These are phyloP conservation scores for Gasterosteus nipponicus DNA, from an alignment of 2,113 vertebrate genomes.

Conservation along the genomic window DNA sequence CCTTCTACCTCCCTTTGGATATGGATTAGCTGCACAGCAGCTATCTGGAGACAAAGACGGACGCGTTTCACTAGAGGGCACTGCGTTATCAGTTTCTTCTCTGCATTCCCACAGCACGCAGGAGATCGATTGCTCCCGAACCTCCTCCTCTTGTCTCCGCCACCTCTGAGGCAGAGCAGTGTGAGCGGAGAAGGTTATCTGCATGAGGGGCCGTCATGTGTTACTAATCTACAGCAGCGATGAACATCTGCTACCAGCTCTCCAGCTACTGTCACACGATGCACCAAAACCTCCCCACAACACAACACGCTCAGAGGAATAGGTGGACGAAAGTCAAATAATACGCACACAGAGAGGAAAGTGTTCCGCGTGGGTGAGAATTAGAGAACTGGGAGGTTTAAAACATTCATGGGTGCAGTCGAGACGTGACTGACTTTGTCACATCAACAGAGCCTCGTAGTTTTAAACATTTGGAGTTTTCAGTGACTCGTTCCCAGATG, in stretches of 20 bases:
- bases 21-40: slow-evolving; percentile 17
- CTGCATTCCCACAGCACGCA: slow-evolving; percentile 27
- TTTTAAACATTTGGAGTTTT: slow-evolving; percentile 18
- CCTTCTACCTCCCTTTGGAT: slow-evolving; percentile 12
- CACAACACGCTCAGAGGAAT: not conserved
- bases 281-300: not conserved
- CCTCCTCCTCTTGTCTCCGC: slow-evolving; percentile 29
- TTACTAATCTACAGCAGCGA: slow-evolving; percentile 72
- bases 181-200: slow-evolving; percentile 64
- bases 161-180: slow-evolving; percentile 36
- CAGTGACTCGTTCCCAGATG: not conserved
- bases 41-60: slow-evolving; percentile 19
- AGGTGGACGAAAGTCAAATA: slow-evolving; percentile 25
- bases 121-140: slow-evolving; percentile 30
- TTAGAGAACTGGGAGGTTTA: slow-evolving; percentile 27
- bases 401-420: slow-evolving; percentile 32
- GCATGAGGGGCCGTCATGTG: slow-evolving; percentile 64
- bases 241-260: slow-evolving; percentile 62
- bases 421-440: slow-evolving; percentile 14
- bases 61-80: slow-evolving; percentile 69
- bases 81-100: slow-evolving; percentile 60
- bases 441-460: slow-evolving; percentile 16
- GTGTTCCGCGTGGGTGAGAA: slow-evolving; percentile 11
- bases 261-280: slow-evolving; percentile 17
- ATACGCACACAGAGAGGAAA: not conserved